These are phyloP conservation scores for Dallia pectoralis DNA, from an alignment of 2,797 vertebrate species.

Conservation along the genomic window DNA sequence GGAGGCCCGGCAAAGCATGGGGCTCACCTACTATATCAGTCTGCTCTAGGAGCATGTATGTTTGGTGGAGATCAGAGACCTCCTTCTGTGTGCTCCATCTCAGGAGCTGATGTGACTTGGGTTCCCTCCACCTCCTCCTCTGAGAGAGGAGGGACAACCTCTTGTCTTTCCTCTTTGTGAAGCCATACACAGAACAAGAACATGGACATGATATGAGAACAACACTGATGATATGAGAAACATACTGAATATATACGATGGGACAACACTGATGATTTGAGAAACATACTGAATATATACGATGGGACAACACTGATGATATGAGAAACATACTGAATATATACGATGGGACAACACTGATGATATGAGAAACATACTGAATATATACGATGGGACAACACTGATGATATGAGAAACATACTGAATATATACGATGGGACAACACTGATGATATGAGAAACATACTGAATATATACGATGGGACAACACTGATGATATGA, in stretches of 20 bases:
- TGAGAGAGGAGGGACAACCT: slow-evolving; percentile 64
- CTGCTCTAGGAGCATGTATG: slow-evolving; percentile 64
- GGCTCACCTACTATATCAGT: slow-evolving; percentile 68
- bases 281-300: slow-evolving; percentile 40
- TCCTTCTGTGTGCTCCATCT: slow-evolving; percentile 58
- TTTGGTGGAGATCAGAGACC: slow-evolving; percentile 56
- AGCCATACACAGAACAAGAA: slow-evolving; percentile 45
- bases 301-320: slow-evolving; percentile 45
- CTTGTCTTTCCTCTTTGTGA: slow-evolving; percentile 77
- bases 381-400: slow-evolving; percentile 55
- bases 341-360: no score
- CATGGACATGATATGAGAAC: slow-evolving; percentile 37
- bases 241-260: slow-evolving; percentile 42
- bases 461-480: no score
- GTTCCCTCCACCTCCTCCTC: slow-evolving; percentile 53
- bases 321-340: no score
- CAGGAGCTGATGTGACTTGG: slow-evolving; percentile 38
- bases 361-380: slow-evolving; percentile 40
- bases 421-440: slow-evolving; percentile 35
- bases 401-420: slow-evolving; percentile 44
- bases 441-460: no score
- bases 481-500: slow-evolving; percentile 55
- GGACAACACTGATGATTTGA: slow-evolving; percentile 35
- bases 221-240: slow-evolving; percentile 52
- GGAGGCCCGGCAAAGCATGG: slow-evolving; percentile 66